These are phyloP conservation scores for Pectinophora gossypiella DNA, from an alignment of 1,140 invertebrate genomes.

Conservation along the genomic window DNA sequence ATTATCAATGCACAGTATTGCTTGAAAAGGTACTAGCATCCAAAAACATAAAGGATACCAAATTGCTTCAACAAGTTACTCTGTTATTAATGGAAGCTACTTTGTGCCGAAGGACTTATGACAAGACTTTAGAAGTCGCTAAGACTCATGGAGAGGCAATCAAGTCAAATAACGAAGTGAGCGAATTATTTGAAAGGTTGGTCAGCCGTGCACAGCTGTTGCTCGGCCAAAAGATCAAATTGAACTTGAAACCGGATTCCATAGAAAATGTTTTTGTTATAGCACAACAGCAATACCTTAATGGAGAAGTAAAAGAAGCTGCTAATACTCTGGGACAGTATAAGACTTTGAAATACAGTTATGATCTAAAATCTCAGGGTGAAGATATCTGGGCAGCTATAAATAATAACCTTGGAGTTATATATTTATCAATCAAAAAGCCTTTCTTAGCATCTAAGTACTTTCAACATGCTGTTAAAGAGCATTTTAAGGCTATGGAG, in stretches of 20 bases:
- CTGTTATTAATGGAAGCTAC: slow-evolving; percentile 69
- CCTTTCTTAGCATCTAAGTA: slow-evolving; percentile 91
- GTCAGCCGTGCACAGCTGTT: slow-evolving; percentile 70
- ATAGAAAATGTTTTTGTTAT: slow-evolving; percentile 71
- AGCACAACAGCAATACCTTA: slow-evolving; percentile 76
- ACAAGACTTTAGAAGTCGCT: slow-evolving; percentile 54
- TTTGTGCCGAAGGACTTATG: slow-evolving; percentile 57
- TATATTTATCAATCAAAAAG: slow-evolving; percentile 91
- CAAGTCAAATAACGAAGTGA: slow-evolving; percentile 48
- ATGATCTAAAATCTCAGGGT: slow-evolving; percentile 58
- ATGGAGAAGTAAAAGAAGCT: slow-evolving; percentile 76
- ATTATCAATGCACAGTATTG: slow-evolving; percentile 83
- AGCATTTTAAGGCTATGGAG: slow-evolving; percentile 80
- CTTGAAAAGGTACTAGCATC: slow-evolving; percentile 77
- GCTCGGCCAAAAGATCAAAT: slow-evolving; percentile 66
- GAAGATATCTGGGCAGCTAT: slow-evolving; percentile 80
- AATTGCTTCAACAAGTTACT: slow-evolving; percentile 62
- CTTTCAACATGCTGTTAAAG: slow-evolving; percentile 88
- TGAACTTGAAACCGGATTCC: slow-evolving; percentile 64
- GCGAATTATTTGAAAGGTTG: slow-evolving; percentile 64
- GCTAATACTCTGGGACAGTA: slow-evolving; percentile 72
- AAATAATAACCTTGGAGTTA: slow-evolving; percentile 93
- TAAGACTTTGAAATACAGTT: slow-evolving; percentile 62
- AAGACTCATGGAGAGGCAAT: slow-evolving; percentile 49
- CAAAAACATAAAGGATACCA: slow-evolving; percentile 57